A percentile compares a stretch with the other conserved stretches of the same genome.
Evolutionary conservation across 1,140 invertebrate species (phyloP).

Genomic region (Drusus annulatus): DNA sequence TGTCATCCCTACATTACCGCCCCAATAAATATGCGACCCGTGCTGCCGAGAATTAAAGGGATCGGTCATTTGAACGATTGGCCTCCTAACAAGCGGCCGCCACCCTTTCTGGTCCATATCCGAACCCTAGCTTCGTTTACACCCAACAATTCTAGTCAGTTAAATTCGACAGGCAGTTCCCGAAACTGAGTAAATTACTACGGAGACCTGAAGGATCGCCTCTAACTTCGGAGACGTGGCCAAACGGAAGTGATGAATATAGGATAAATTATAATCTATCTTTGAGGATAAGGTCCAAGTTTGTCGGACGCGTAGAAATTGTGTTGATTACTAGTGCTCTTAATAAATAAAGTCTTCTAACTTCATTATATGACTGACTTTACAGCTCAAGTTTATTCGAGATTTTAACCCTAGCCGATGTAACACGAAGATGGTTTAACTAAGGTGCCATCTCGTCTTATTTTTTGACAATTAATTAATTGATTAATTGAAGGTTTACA

Average conservation of each 20-base stretch:
- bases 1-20: slow-evolving; percentile 3
- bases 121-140: not conserved
- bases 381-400: too few relatives aligned
- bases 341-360: too few relatives aligned
- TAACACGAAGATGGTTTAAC: too few relatives aligned
- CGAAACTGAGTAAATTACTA: slow-evolving; percentile 4
- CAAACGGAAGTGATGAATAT: not conserved
- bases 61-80: slow-evolving; percentile 57
- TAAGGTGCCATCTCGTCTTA: too few relatives aligned
- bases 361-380: too few relatives aligned
- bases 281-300: too few relatives aligned
- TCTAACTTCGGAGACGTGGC: not conserved
- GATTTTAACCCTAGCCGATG: too few relatives aligned
- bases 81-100: slow-evolving; percentile 1
- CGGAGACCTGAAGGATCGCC: not conserved
- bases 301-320: too few relatives aligned
- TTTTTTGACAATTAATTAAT: too few relatives aligned
- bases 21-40: slow-evolving; percentile 51
- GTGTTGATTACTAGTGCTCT: too few relatives aligned
- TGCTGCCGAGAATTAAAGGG: slow-evolving; percentile 45
- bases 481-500: too few relatives aligned
- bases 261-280: too few relatives aligned
- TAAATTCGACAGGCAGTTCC: slow-evolving; percentile 17
- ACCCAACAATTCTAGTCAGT: not conserved
- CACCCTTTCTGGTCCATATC: not conserved